Percentiles rank a stretch among this genome's conserved stretches.
phyloP scores from a whole-genome alignment of 1,140 invertebrate genomes.

The Drosophila tsacasi region DNA sequence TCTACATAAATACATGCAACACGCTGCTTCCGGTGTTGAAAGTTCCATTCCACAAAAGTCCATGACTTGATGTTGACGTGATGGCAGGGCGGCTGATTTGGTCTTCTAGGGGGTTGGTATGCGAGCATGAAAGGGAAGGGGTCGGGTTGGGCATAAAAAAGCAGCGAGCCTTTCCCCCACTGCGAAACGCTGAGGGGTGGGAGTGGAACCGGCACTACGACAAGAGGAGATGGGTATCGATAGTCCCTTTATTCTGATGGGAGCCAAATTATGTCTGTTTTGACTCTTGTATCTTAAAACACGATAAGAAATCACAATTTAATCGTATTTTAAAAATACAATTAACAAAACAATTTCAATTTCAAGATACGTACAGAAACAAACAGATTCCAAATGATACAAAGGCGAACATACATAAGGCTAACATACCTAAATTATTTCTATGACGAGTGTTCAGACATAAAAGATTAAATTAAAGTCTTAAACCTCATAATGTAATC shows the following conservation, averaged over 20 bases:
- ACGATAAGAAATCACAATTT: neutral
- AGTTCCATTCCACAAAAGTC: conserved; percentile 79
- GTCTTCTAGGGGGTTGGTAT: conserved; percentile 6
- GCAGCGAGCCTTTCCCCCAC: conserved; percentile 25
- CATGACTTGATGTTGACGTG: conserved; percentile 75
- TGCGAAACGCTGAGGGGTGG: conserved; percentile 23
- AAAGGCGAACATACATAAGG: neutral
- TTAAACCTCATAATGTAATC: neutral
- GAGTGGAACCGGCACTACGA: neutral
- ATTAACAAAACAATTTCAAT: neutral
- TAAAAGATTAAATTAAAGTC: neutral
- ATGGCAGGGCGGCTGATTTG: conserved; percentile 36
- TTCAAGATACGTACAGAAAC: neutral
- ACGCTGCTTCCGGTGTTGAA: conserved; percentile 83
- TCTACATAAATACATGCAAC: conserved; percentile 84
- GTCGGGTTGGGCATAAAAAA: conserved; percentile 8
- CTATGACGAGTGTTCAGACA: neutral
- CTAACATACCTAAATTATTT: neutral
- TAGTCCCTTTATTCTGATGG: neutral
- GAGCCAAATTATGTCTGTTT: neutral
- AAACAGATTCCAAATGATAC: neutral
- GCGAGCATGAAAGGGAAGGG: conserved; percentile 38
- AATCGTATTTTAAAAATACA: neutral
- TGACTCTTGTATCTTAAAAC: neutral
- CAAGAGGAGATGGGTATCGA: neutral